These are phyloP conservation scores for Verasper variegatus DNA, from an alignment of 2,113 vertebrate species.

Conservation along the genomic window DNA sequence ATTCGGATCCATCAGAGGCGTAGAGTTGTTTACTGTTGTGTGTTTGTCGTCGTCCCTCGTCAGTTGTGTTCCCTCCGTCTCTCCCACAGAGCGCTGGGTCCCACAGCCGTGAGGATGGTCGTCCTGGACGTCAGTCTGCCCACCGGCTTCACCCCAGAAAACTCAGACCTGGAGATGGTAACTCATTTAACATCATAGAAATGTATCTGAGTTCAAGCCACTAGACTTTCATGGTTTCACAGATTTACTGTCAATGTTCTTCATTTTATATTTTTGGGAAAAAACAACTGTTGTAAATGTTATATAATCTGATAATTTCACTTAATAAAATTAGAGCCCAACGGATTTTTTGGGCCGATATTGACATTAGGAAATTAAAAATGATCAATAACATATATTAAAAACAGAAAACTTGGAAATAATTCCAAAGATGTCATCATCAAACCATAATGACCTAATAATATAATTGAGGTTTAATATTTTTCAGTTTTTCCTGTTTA, in stretches of 20 bases:
- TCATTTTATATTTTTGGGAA: not conserved
- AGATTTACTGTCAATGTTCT: not conserved
- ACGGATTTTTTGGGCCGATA: too few relatives aligned
- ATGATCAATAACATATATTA: too few relatives aligned
- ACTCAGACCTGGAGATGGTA: conserved; percentile 81
- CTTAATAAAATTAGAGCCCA: too few relatives aligned
- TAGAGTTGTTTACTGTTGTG: not conserved
- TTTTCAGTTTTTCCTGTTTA: too few relatives aligned
- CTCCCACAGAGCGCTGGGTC: conserved; percentile 69
- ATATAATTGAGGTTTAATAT: too few relatives aligned
- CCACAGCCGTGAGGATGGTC: conserved; percentile 79
- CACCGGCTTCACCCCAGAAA: conserved; percentile 82
- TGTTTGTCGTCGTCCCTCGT: not conserved
- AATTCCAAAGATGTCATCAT: too few relatives aligned
- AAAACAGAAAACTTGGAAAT: too few relatives aligned
- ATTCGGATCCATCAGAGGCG: too few relatives aligned
- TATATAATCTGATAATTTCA: not conserved
- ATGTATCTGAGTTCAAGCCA: not conserved
- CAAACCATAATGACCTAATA: too few relatives aligned
- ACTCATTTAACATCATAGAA: not conserved
- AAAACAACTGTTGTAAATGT: not conserved
- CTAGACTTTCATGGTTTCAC: not conserved
- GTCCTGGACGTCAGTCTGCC: conserved; percentile 81
- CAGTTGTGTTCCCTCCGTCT: not conserved
- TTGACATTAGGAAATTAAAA: too few relatives aligned